A percentile compares a stretch with the other conserved stretches of the same genome.
phyloP scores from a whole-genome alignment of 37 sponge, comb jelly and placozoan species.

The Tethya wilhelma region DNA sequence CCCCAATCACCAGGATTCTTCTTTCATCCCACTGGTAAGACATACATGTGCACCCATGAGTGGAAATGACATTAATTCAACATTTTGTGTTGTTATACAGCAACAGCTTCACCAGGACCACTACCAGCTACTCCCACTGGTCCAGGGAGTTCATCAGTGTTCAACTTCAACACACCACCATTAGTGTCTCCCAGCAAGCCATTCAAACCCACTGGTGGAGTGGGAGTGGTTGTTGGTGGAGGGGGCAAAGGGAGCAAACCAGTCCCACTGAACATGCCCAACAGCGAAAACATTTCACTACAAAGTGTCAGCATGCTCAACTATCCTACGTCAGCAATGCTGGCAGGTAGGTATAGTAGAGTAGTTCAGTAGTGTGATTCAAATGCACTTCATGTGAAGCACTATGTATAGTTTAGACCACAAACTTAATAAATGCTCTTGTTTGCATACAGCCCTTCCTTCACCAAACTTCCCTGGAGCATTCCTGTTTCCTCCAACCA shows the following conservation, averaged over 20 bases:
- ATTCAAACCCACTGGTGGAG: background rate
- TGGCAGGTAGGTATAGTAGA: conserved; percentile 14
- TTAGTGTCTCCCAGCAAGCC: conserved; percentile 36
- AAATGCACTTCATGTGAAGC: background rate
- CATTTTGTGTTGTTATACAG: background rate
- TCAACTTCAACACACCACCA: conserved; percentile 39
- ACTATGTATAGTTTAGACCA: too few species aligned
- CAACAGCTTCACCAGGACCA: conserved; percentile 49
- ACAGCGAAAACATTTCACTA: background rate
- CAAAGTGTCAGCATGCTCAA: conserved; percentile 1
- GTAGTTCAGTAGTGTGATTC: background rate
- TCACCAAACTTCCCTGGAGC: conserved; percentile 27
- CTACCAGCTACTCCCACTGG: conserved; percentile 61
- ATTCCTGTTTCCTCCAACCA: conserved; percentile 39
- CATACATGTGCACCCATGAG: too few species aligned
- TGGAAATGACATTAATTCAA: background rate
- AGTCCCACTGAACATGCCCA: background rate
- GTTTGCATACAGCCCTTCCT: conserved; percentile 25
- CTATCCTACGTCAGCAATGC: conserved; percentile 22
- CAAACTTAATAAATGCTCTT: too few species aligned
- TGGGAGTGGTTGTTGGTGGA: background rate
- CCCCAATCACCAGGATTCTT: conserved; percentile 62
- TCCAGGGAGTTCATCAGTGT: conserved; percentile 30
- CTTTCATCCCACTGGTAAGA: conserved; percentile 44
- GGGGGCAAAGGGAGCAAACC: conserved; percentile 7